Evolutionary conservation across 2,888 invertebrate species (phyloP).

Genomic region (Sphaerolaimus hirsutus): DNA sequence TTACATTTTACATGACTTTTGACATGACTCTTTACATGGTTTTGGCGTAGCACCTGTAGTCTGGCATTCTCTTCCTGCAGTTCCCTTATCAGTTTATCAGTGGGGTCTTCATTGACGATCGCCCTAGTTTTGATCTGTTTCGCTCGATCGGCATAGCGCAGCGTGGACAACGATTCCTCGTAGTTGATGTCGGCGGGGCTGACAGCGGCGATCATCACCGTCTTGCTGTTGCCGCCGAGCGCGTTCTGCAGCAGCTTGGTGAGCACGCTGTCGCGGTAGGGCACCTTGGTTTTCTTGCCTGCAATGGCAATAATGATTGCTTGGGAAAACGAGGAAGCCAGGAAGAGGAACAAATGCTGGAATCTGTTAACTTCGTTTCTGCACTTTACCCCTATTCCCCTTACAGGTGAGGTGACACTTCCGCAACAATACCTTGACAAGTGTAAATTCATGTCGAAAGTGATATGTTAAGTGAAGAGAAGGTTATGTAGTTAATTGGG

Average conservation of each 20-base stretch:
- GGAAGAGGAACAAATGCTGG: not conserved
- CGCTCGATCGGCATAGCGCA: constrained; percentile 55
- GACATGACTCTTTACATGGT: too few species aligned
- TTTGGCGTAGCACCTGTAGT: constrained; percentile 43
- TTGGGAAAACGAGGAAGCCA: not conserved
- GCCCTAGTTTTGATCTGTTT: constrained; percentile 93
- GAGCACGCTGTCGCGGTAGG: constrained; percentile 31
- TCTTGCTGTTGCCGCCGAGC: constrained; percentile 84
- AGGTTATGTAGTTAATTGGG: too few species aligned
- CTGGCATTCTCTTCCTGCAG: constrained; percentile 74
- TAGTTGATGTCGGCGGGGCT: constrained; percentile 92
- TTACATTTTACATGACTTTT: too few species aligned
- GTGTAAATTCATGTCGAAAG: too few species aligned
- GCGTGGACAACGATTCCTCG: constrained; percentile 84
- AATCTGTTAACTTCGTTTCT: too few species aligned
- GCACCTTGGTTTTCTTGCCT: constrained; percentile 20
- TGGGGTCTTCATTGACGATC: constrained; percentile 89
- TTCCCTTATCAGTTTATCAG: constrained; percentile 78
- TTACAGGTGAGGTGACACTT: too few species aligned
- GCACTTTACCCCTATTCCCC: too few species aligned
- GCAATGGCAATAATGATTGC: not conserved
- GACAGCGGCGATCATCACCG: constrained; percentile 91
- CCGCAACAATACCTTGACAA: too few species aligned
- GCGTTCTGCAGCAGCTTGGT: constrained; percentile 37
- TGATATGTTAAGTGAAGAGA: too few species aligned